Percentiles rank a stretch among this genome's conserved stretches.
phyloP scores from a whole-genome alignment of 1,140 invertebrate species.

The Caenorhabditis briggsae region DNA sequence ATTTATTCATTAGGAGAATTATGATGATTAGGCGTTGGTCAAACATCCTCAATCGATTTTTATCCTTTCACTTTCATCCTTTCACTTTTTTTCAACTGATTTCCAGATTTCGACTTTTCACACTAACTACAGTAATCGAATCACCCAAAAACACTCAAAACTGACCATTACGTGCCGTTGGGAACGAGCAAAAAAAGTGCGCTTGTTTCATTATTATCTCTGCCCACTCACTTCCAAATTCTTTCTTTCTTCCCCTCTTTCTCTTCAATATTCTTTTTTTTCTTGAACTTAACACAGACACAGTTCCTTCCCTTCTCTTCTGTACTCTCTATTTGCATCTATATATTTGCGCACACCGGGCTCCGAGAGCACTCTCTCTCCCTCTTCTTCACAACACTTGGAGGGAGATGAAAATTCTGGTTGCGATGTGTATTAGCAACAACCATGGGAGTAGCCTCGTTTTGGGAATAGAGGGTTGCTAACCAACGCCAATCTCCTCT shows the following conservation, averaged over 20 bases:
- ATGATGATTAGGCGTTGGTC: too few relatives aligned
- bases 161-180: neutral
- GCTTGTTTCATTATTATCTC: too few relatives aligned
- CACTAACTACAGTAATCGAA: too few relatives aligned
- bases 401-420: neutral
- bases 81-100: too few relatives aligned
- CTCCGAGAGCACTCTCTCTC: neutral
- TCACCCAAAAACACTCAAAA: neutral
- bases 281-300: neutral
- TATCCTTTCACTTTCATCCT: too few relatives aligned
- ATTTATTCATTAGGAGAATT: too few relatives aligned
- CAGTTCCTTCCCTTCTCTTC: neutral
- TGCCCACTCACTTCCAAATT: too few relatives aligned
- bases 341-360: neutral
- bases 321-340: conserved; percentile 2
- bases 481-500: conserved; percentile 9
- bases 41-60: too few relatives aligned
- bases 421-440: neutral
- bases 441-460: neutral
- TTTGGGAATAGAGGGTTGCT: neutral
- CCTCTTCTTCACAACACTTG: neutral
- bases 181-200: neutral
- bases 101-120: too few relatives aligned
- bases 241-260: neutral
- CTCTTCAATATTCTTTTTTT: neutral